Evolutionary conservation across 2,797 vertebrate genomes (phyloP).

Genomic region (Hephaestus fuliginosus): DNA sequence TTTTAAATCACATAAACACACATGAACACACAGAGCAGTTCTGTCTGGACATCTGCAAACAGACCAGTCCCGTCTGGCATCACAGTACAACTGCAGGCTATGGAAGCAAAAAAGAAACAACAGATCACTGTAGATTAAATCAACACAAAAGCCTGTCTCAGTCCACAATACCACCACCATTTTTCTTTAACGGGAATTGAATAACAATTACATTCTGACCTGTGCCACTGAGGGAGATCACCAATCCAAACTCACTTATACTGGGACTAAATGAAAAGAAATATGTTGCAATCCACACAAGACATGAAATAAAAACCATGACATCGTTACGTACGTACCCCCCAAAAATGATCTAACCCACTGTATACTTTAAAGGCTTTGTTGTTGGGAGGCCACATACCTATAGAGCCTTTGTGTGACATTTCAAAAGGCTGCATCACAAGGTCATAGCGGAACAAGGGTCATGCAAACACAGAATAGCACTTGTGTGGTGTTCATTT

Average conservation of each 20-base stretch:
- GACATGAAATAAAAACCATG: constrained; percentile 41
- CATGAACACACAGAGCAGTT: constrained; percentile 55
- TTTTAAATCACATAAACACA: constrained; percentile 72
- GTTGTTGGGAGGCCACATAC: constrained; percentile 69
- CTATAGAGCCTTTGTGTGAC: constrained; percentile 77
- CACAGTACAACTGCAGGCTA: constrained; percentile 82
- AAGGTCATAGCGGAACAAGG: constrained; percentile 77
- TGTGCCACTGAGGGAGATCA: constrained; percentile 7
- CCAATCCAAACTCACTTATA: constrained; percentile 17
- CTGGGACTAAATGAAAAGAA: constrained; percentile 7
- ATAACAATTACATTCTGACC: constrained; percentile 51
- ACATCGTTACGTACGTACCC: constrained; percentile 31
- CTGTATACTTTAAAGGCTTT: constrained; percentile 67
- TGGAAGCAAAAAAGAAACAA: constrained; percentile 79
- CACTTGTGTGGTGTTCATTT: constrained; percentile 64
- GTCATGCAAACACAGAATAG: constrained; percentile 76
- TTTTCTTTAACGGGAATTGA: constrained; percentile 60
- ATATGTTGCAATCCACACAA: not conserved
- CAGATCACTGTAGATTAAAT: constrained; percentile 82
- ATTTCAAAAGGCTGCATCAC: constrained; percentile 82
- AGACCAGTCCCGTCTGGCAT: constrained; percentile 79
- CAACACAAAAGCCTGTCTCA: constrained; percentile 75
- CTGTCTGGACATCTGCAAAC: constrained; percentile 78
- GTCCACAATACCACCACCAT: constrained; percentile 72
- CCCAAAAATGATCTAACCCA: constrained; percentile 52